phyloP scores from a whole-genome alignment of 2,888 invertebrate genomes.

The Zygothrica quintamaculata region DNA sequence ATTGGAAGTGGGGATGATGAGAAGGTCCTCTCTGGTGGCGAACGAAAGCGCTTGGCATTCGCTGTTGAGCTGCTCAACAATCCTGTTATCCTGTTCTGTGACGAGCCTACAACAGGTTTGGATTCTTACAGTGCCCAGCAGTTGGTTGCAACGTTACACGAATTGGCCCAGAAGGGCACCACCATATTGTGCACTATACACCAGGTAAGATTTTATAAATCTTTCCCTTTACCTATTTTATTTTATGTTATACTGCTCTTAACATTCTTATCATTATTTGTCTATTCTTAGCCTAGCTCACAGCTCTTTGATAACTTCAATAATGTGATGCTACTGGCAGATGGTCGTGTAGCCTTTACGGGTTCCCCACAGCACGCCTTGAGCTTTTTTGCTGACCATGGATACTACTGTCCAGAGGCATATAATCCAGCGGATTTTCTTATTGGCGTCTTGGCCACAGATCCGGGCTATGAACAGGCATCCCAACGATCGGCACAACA shows the following conservation, averaged over 20 bases:
- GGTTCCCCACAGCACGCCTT: constrained; percentile 89
- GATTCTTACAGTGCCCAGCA: constrained; percentile 97
- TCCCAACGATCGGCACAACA: constrained; percentile 89
- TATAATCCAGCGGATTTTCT: constrained; percentile 97
- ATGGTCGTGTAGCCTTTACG: constrained; percentile 93
- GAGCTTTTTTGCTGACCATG: constrained; percentile 90
- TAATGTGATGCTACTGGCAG: constrained; percentile 91
- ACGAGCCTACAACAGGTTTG: constrained; percentile 97
- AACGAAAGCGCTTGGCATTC: constrained; percentile 95
- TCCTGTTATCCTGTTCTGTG: constrained; percentile 96
- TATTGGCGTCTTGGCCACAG: constrained; percentile 92
- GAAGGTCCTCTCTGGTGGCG: constrained; percentile 96
- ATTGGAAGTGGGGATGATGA: constrained; percentile 91
- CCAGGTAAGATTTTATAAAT: constrained; percentile 30
- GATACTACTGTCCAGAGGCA: constrained; percentile 91
- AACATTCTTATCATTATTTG: too few species aligned
- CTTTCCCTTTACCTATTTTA: background rate
- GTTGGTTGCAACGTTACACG: constrained; percentile 89
- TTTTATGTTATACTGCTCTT: background rate
- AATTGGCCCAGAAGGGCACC: constrained; percentile 90
- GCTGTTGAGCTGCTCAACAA: constrained; percentile 95
- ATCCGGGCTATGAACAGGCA: constrained; percentile 90
- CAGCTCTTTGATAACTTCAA: constrained; percentile 94
- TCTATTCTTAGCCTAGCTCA: constrained; percentile 90
- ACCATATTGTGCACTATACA: constrained; percentile 97